A percentile compares a stretch with the other conserved stretches of the same genome.
phyloP scores from a whole-genome alignment of 2,888 invertebrate genomes.

The Horisme vitalbata region DNA sequence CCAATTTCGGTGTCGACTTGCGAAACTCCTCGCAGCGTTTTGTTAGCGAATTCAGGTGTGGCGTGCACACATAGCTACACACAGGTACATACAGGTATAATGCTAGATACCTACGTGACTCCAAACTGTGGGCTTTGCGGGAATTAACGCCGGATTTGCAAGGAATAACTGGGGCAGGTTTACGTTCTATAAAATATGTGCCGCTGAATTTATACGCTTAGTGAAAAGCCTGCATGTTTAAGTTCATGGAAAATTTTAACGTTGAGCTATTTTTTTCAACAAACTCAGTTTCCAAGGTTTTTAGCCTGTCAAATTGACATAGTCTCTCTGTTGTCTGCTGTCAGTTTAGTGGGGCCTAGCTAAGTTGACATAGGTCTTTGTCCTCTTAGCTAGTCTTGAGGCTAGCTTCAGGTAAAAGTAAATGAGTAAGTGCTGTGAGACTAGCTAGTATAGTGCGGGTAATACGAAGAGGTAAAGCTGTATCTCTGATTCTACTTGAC shows the following conservation, averaged over 20 bases:
- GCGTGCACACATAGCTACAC: slow-evolving; percentile 33
- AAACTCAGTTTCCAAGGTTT: too few species aligned
- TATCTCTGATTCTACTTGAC: too few species aligned
- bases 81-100: slow-evolving; percentile 19
- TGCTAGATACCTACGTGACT: slow-evolving; percentile 55
- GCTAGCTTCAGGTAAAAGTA: too few species aligned
- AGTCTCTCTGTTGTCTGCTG: too few species aligned
- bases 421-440: too few species aligned
- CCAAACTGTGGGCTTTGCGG: slow-evolving; percentile 67
- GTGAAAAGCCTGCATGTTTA: slow-evolving; percentile 1
- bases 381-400: too few species aligned
- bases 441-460: too few species aligned
- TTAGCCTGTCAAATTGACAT: too few species aligned
- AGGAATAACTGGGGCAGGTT: slow-evolving; percentile 54
- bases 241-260: background rate
- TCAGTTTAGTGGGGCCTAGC: too few species aligned
- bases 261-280: too few species aligned
- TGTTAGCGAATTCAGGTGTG: slow-evolving; percentile 61
- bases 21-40: slow-evolving; percentile 67
- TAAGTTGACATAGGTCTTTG: too few species aligned
- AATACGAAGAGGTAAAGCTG: too few species aligned
- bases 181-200: slow-evolving; percentile 33
- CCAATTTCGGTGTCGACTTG: slow-evolving; percentile 78
- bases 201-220: slow-evolving; percentile 16
- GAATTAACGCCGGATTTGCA: slow-evolving; percentile 69